Evolutionary conservation across 2,113 vertebrate species (phyloP), one percentile per base, ranked within the genome.

Genomic region (Mormoops blainvillei): DNA sequence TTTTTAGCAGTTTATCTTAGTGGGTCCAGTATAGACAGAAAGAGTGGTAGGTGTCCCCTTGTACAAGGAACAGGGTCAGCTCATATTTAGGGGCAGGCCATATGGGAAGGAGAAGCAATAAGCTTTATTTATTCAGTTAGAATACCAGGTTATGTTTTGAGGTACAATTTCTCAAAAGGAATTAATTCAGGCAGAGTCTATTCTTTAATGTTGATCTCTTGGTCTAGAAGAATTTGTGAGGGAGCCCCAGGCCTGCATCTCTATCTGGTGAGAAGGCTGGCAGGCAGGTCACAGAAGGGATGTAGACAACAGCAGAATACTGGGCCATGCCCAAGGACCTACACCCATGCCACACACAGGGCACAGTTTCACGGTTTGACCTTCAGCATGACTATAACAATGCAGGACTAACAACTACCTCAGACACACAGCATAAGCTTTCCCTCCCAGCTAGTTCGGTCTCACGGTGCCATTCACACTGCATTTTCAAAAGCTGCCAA

Each of bases 121-220:
- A 14, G 43, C 26, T 94, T 88, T 91, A 63, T 85, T 94, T 93
- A 38, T 87, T 67, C 61, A 38, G 36, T 65, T 54, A 50, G 41
- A 48, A 73, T n/a, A 77, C 26, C 43, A 92, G 52, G 48, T 61
- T 91, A 71, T 43, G 20, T 54, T 89, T 63, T 68, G 54, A 95
- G 87, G 77, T 13, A 67, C 0, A 38, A 78, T 74, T 92, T 94
- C 87, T 92, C 54, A 22, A 73, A 87, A 73, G 71, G 41, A 50
- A 76, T 41, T 67, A 36, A 50, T 81, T 96, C 76, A 73, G 76
- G 67, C 48, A 80, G 68, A 90, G 92, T 41, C 67, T 68, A 28
- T 22, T 50, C 73, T 76, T 95, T 50, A 50, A 86, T 28, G 36
- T 43, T 36, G 45, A 24, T 36, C 58, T 89, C 45, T 67, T 50